Percentiles rank a stretch among this genome's conserved stretches.
Conservation (phyloP, 2,113 vertebrate genomes). For the Hiodon tergisus region DNA sequence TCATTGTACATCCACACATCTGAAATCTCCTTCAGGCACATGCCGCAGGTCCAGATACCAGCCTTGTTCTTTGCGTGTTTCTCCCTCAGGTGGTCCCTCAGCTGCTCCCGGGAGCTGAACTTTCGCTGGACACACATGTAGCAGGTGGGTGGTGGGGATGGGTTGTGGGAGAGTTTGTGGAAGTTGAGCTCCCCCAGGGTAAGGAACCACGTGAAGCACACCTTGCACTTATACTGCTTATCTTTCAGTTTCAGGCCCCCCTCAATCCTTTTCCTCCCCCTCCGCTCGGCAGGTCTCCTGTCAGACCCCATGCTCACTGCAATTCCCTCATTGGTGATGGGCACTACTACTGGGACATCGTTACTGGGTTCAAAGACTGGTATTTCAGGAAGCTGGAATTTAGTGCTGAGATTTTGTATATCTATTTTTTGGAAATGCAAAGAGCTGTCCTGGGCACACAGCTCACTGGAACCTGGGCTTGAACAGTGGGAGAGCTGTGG, state of each 20-base stretch:
- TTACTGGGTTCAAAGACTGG: slow-evolving; percentile 64
- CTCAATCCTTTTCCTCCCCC: slow-evolving; percentile 57
- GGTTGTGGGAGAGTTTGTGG: slow-evolving; percentile 89
- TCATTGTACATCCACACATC: slow-evolving; percentile 98
- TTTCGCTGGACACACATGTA: slow-evolving; percentile 97
- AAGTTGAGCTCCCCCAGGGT: slow-evolving; percentile 86
- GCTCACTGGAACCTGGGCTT: slow-evolving; percentile 39
- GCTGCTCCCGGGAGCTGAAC: slow-evolving; percentile 88
- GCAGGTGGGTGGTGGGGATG: slow-evolving; percentile 89
- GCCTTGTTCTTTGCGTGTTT: slow-evolving; percentile 86
- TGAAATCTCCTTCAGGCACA: slow-evolving; percentile 91
- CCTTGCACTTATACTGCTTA: slow-evolving; percentile 89
- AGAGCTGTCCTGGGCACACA: slow-evolving; percentile 39
- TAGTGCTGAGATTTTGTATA: slow-evolving; percentile 67
- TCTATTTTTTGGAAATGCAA: slow-evolving; percentile 61
- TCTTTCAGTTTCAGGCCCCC: slow-evolving; percentile 68
- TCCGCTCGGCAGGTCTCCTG: slow-evolving; percentile 53
- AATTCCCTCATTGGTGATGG: slow-evolving; percentile 24
- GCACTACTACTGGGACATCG: slow-evolving; percentile 49
- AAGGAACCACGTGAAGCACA: slow-evolving; percentile 92
- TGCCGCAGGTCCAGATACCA: slow-evolving; percentile 90
- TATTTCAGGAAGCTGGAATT: slow-evolving; percentile 70
- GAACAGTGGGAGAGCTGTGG: slow-evolving; percentile 49
- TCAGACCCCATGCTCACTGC: slow-evolving; percentile 39
- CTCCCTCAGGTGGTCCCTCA: slow-evolving; percentile 86